A percentile compares a stretch with the other conserved stretches of the same genome.
Conservation (phyloP, 1,140 invertebrate genomes). For the Potamilus streckersoni region DNA sequence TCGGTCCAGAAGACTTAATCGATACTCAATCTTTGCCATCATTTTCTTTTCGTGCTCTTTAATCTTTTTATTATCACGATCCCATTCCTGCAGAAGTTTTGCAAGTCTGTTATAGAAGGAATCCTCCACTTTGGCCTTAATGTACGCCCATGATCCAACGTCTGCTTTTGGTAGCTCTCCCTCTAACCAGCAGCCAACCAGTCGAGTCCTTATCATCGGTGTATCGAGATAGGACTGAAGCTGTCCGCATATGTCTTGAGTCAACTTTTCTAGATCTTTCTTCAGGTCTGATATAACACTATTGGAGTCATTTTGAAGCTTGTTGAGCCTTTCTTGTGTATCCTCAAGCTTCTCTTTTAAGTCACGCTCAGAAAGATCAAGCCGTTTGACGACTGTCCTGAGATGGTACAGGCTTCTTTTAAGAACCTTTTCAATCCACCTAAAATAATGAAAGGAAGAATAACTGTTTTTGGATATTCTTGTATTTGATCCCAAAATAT, state of each 20-base stretch:
- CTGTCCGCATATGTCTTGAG: conserved; percentile 13
- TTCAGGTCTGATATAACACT: conserved; percentile 27
- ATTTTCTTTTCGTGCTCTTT: conserved; percentile 18
- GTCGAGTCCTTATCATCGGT: not conserved
- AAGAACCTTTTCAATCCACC: conserved; percentile 49
- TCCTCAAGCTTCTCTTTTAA: conserved; percentile 23
- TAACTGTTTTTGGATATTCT: too few relatives aligned
- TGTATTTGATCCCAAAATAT: too few relatives aligned
- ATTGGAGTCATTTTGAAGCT: conserved; percentile 27
- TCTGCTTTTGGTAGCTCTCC: not conserved
- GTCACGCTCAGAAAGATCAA: conserved; percentile 35
- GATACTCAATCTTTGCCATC: conserved; percentile 13
- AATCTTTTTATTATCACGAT: conserved; percentile 13
- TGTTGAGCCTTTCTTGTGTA: conserved; percentile 33
- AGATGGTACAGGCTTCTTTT: conserved; percentile 34
- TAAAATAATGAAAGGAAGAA: conserved; percentile 16
- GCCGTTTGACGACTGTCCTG: conserved; percentile 34
- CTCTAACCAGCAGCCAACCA: not conserved
- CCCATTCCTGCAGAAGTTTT: conserved; percentile 28
- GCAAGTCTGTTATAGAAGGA: conserved; percentile 23
- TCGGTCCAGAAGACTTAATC: conserved; percentile 18
- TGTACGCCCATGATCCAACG: conserved; percentile 18
- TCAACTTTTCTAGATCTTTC: conserved; percentile 20
- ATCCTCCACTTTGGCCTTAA: conserved; percentile 22
- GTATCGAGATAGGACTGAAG: not conserved